These are phyloP conservation scores for Drosophila cyrtoloma DNA, from an alignment of 2,888 invertebrate species.

Conservation along the genomic window DNA sequence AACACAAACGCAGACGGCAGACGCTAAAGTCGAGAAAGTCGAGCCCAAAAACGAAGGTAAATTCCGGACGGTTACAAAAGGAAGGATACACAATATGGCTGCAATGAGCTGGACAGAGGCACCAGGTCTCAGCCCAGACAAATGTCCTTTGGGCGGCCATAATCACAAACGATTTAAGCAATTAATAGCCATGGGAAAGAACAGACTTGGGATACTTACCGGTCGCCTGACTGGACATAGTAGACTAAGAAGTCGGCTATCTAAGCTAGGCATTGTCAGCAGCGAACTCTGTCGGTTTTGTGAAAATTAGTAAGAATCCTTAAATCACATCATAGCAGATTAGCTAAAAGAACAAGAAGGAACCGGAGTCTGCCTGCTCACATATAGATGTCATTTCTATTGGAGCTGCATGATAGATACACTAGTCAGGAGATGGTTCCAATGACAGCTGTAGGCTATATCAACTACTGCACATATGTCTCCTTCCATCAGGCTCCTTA, in stretches of 20 bases:
- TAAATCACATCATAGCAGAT: no score
- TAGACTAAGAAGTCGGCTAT: background rate
- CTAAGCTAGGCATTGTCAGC: background rate
- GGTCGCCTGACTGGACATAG: background rate
- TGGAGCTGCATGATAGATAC: background rate
- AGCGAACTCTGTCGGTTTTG: no score
- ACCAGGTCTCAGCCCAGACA: background rate
- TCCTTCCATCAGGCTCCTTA: background rate
- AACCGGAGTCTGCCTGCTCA: background rate
- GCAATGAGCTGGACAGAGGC: background rate
- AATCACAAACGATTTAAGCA: background rate
- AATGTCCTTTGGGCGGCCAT: background rate
- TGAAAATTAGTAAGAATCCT: no score
- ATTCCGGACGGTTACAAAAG: background rate
- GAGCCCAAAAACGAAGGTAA: constrained; percentile 37
- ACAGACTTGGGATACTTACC: background rate
- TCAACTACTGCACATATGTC: background rate
- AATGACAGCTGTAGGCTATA: background rate
- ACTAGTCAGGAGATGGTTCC: background rate
- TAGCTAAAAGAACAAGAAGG: no score
- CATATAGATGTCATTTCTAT: background rate
- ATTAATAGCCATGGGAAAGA: background rate
- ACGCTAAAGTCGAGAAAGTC: constrained; percentile 4
- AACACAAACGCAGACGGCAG: constrained; percentile 1
- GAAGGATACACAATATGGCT: background rate